Evolutionary conservation across 2,113 vertebrate species (phyloP), one percentile per base, ranked within the genome.

Genomic region (Dryoscopus gambensis): DNA sequence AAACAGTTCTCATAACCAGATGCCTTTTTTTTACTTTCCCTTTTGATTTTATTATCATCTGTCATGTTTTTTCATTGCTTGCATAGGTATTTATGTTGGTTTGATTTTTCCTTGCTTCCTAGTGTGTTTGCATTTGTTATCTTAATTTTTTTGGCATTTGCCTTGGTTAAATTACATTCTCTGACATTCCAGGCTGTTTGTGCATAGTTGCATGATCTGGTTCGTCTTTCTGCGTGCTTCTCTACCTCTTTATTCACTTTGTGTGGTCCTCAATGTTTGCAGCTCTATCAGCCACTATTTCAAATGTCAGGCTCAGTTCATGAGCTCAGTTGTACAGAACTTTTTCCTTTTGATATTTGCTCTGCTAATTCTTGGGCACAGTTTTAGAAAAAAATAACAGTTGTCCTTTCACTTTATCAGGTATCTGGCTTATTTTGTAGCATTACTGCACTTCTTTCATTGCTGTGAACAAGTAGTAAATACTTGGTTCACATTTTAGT

Each of bases 241-340:
- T 96, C 49, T 84, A 68, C 60, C 37, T 95, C 92, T 91, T 91
- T 93, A 33, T 93, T 96, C 90, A 28, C 73, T 57, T 82, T 90
- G 92, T 89, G 95, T 95, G 95, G 96, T 96, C 95, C 76, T 89
- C 42, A 53, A 0, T 78, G 64, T 93, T 92, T 92, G 83, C 56
- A 86, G 82, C 64, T 92, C 53, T 90, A n/a, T 96, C 84, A 74
- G 52, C 46, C 17, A 15, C 82, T 70, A 6, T 93, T 88, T 89
- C 42, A 92, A 64, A 91, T 89, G 64, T 84, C 82, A 88, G 59
- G 33, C 39, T 93, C 64, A 47, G 79, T 94, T 91, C 71, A 84
- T 56, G 53, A 86, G 21, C 62, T 76, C 53, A 35, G 56, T 77
- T 86, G 46, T 71, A 74, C 60, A 42, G 76, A 90, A 84, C 37